These are phyloP conservation scores for Desmophyllum pertusum DNA, from an alignment of 92 coral and sea anemone genomes.

Conservation along the genomic window DNA sequence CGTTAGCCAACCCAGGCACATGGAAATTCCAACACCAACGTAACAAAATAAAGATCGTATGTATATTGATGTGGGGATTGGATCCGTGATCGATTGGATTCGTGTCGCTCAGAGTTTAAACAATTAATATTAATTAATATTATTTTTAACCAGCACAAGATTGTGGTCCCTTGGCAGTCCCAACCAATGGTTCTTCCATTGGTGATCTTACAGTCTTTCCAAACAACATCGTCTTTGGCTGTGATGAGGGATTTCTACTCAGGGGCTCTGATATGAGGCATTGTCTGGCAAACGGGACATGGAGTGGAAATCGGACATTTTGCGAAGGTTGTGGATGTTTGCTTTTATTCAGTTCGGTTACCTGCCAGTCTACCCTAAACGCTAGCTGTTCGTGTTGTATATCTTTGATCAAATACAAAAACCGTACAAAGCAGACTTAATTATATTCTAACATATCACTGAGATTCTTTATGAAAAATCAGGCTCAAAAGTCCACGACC, in stretches of 20 bases:
- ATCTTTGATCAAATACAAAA: no score
- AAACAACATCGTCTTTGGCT: constrained; percentile 39
- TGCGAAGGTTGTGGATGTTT: constrained; percentile 34
- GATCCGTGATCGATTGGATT: no score
- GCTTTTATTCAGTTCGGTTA: neutral
- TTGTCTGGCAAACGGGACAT: constrained; percentile 52
- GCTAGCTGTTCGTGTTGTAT: no score
- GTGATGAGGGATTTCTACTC: constrained; percentile 58
- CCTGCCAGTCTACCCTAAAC: no score
- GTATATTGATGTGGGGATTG: neutral
- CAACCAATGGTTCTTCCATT: constrained; percentile 58
- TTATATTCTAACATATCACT: no score
- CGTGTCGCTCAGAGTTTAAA: no score
- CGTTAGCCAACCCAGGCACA: no score
- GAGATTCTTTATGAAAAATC: no score
- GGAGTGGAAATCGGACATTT: constrained; percentile 49
- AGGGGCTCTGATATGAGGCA: constrained; percentile 48
- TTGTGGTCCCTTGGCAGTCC: constrained; percentile 64
- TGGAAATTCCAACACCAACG: no score
- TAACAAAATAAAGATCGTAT: no score
- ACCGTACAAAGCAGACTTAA: no score
- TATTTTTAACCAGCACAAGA: constrained; percentile 52
- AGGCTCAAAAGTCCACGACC: no score
- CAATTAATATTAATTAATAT: neutral
- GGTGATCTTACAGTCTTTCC: constrained; percentile 44